These are phyloP conservation scores for Myotis brandtii DNA, from an alignment of 2,113 vertebrate genomes.

Conservation along the genomic window DNA sequence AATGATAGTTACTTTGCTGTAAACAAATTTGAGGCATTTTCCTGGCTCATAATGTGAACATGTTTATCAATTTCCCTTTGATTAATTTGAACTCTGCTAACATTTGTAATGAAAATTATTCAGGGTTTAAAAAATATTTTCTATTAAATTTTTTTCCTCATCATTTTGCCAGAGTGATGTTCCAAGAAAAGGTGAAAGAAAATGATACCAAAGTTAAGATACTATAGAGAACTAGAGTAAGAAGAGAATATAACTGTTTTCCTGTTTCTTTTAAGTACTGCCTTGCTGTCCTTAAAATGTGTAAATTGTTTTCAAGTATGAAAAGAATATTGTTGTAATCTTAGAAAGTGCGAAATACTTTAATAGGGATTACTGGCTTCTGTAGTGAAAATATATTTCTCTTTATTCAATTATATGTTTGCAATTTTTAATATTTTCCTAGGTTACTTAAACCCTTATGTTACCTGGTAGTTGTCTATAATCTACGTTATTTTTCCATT, in stretches of 20 bases:
- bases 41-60: background rate
- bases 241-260: background rate
- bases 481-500: constrained; percentile 2
- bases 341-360: constrained; percentile 41
- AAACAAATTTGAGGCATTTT: constrained; percentile 27
- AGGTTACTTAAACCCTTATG: background rate
- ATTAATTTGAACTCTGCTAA: constrained; percentile 26
- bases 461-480: constrained; percentile 19
- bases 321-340: background rate
- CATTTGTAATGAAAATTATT: constrained; percentile 32
- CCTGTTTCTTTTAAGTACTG: constrained; percentile 2
- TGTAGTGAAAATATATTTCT: background rate
- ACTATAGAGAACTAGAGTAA: background rate
- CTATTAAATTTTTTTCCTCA: background rate
- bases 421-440: background rate
- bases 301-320: constrained; percentile 40
- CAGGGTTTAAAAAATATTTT: background rate
- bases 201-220: background rate
- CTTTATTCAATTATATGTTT: background rate
- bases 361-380: background rate
- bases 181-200: background rate
- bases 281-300: background rate
- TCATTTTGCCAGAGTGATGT: background rate
- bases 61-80: constrained; percentile 14
- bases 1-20: background rate